Conservation (phyloP, 2,113 vertebrate species). For the Muscicapa adusta region DNA sequence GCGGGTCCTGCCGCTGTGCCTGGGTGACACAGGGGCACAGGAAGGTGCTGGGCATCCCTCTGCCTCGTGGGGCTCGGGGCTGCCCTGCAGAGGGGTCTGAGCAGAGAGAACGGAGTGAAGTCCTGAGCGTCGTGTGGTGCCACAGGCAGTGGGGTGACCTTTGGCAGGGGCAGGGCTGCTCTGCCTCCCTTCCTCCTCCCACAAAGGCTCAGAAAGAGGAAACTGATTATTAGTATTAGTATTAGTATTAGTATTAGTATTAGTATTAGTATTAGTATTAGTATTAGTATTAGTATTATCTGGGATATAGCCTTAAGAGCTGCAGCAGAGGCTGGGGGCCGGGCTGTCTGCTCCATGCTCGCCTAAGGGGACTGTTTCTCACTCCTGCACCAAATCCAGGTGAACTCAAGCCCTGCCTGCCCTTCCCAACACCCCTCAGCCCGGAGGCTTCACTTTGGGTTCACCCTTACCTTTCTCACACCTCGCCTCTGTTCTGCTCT, state of each 20-base stretch:
- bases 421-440: neutral
- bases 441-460: fast-evolving
- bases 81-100: neutral
- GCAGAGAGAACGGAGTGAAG: neutral
- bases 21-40: fast-evolving
- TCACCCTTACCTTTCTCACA: fast-evolving
- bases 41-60: neutral
- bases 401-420: no score
- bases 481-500: fast-evolving
- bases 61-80: neutral
- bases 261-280: no score
- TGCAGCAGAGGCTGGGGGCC: neutral
- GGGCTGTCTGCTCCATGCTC: neutral
- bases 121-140: fast-evolving
- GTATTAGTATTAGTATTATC: neutral
- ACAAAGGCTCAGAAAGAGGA: neutral
- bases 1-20: neutral
- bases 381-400: fast-evolving
- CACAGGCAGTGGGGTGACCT: neutral
- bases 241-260: neutral
- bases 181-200: neutral
- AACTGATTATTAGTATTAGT: neutral
- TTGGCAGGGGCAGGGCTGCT: neutral
- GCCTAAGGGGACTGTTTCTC: neutral
- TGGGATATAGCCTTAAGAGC: neutral